Conservation (phyloP, 1,140 invertebrate species). For the Octopus sinensis region DNA sequence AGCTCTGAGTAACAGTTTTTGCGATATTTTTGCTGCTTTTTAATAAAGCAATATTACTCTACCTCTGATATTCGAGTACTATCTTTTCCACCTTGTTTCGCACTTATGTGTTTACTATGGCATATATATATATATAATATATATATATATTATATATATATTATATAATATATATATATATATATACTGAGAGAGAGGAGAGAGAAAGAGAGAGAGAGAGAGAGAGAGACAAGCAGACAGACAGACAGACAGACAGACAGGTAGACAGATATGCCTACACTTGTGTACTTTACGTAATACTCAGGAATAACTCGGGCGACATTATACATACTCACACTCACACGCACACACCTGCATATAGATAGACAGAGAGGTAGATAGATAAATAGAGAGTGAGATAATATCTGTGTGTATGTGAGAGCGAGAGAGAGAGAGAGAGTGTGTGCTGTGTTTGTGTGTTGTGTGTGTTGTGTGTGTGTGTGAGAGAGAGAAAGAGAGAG, state of each 20-base stretch:
- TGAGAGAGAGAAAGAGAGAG: too few species aligned
- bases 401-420: neutral
- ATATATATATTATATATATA: too few species aligned
- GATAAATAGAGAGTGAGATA: neutral
- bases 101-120: too few species aligned
- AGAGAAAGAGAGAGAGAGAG: neutral
- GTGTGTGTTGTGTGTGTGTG: neutral
- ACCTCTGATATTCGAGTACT: too few species aligned
- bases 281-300: too few species aligned
- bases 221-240: neutral
- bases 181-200: neutral
- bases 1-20: too few species aligned
- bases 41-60: too few species aligned
- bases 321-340: too few species aligned
- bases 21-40: too few species aligned
- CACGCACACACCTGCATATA: neutral
- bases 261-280: neutral
- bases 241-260: neutral
- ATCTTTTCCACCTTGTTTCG: too few species aligned
- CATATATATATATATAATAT: too few species aligned
- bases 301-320: too few species aligned
- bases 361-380: neutral
- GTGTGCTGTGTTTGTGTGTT: neutral
- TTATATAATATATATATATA: neutral
- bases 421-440: neutral